Percentiles rank a stretch among this genome's conserved stretches.
Evolutionary conservation across 2,888 invertebrate species (phyloP).

Genomic region (Anoncus sp.): DNA sequence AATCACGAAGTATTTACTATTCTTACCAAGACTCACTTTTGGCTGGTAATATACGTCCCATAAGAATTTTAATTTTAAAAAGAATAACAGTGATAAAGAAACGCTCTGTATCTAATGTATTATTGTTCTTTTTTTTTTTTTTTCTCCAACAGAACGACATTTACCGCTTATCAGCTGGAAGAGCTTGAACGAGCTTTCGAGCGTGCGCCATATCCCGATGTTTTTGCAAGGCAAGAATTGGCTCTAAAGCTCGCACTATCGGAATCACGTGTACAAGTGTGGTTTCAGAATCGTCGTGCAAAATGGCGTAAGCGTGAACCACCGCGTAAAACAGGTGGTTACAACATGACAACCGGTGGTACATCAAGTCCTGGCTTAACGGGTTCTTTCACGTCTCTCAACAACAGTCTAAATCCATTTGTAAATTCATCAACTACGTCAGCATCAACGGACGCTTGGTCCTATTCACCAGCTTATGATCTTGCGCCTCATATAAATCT

Average conservation of each 20-base stretch:
- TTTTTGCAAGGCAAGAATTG: constrained; percentile 96
- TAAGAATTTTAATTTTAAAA: too few species aligned
- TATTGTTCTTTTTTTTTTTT: background rate
- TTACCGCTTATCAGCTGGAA: constrained; percentile 97
- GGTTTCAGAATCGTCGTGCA: constrained; percentile 96
- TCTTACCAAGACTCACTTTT: too few species aligned
- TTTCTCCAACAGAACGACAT: constrained; percentile 91
- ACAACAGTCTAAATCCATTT: constrained; percentile 86
- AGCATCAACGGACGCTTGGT: constrained; percentile 91
- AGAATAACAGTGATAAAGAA: too few species aligned
- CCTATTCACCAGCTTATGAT: constrained; percentile 91
- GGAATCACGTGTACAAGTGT: constrained; percentile 91
- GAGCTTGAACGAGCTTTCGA: constrained; percentile 97
- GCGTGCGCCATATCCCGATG: constrained; percentile 97
- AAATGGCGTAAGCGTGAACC: constrained; percentile 98
- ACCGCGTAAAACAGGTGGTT: constrained; percentile 91
- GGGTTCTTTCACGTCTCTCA: constrained; percentile 85
- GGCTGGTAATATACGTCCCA: too few species aligned
- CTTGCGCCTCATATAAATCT: constrained; percentile 90
- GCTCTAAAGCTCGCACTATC: constrained; percentile 95
- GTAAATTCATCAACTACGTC: constrained; percentile 84
- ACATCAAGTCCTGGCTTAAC: constrained; percentile 79
- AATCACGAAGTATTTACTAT: too few species aligned
- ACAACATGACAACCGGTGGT: constrained; percentile 80
- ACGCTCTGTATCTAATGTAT: too few species aligned